A percentile compares a stretch with the other conserved stretches of the same genome.
Evolutionary conservation across 53 echinoderm and acorn worm species (phyloP).

Genomic region (Astropecten irregularis): DNA sequence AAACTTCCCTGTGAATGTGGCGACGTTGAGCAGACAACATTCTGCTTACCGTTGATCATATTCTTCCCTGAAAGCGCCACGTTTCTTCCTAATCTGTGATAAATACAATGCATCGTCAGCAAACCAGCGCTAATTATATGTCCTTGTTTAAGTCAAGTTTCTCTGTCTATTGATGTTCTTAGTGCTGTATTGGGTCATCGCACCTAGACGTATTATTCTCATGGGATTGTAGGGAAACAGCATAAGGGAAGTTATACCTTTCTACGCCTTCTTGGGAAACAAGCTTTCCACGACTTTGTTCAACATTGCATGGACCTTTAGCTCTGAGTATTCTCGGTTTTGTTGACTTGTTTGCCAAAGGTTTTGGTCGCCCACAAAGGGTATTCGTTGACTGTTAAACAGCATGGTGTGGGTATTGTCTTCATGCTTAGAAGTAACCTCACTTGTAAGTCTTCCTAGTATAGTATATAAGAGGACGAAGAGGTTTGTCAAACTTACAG

Average conservation of each 20-base stretch:
- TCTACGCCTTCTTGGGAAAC: not conserved
- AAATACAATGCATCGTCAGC: too few relatives aligned
- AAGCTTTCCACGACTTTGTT: not conserved
- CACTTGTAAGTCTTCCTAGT: constrained; percentile 25
- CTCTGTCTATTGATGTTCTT: too few relatives aligned
- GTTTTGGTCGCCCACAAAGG: constrained; percentile 6
- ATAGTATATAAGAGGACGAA: not conserved
- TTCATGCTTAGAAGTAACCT: not conserved
- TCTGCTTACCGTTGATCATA: too few relatives aligned
- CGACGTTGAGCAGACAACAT: too few relatives aligned
- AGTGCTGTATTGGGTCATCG: constrained; percentile 29
- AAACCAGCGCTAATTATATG: too few relatives aligned
- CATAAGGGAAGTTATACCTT: not conserved
- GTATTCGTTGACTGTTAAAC: not conserved
- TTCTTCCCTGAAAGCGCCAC: too few relatives aligned
- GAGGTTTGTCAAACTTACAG: too few relatives aligned
- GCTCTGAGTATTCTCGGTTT: not conserved
- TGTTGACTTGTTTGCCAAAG: constrained; percentile 14
- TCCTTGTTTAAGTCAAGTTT: too few relatives aligned
- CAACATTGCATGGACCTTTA: not conserved
- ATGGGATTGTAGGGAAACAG: not conserved
- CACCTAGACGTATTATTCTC: not conserved
- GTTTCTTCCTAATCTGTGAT: too few relatives aligned
- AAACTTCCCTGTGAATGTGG: too few relatives aligned
- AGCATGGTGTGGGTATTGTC: constrained; percentile 22